Conservation (phyloP, 37 sponge, comb jelly and placozoan genomes). For the Hormiphora californensis region DNA sequence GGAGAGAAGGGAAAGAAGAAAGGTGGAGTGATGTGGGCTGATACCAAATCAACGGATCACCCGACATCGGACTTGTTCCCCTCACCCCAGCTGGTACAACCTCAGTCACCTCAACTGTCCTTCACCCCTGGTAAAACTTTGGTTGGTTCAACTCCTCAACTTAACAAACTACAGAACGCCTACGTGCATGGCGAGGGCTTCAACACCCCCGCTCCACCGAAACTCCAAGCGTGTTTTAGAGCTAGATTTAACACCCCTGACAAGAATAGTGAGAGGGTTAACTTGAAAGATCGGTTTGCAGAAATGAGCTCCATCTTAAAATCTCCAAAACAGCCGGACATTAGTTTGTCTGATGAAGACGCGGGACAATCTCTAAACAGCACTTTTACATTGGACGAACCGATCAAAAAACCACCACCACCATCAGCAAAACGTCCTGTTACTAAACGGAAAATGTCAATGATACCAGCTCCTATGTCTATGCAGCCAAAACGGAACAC, state of each 20-base stretch:
- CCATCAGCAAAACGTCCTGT: not conserved
- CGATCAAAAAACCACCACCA: not conserved
- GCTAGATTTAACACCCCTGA: not conserved
- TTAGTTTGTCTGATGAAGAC: not conserved
- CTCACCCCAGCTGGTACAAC: slow-evolving; percentile 50
- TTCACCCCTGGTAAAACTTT: slow-evolving; percentile 25
- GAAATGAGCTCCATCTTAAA: too few relatives aligned
- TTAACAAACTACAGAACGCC: slow-evolving; percentile 25
- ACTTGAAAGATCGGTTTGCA: slow-evolving; percentile 11
- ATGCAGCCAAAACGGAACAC: too few relatives aligned
- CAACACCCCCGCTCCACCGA: slow-evolving; percentile 1
- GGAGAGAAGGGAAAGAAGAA: not conserved
- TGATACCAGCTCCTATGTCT: not conserved
- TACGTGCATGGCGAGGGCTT: slow-evolving; percentile 13
- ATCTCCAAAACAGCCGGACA: too few relatives aligned
- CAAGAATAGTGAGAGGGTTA: not conserved
- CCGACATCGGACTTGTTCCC: slow-evolving; percentile 40
- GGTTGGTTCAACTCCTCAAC: slow-evolving; percentile 43
- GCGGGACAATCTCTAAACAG: slow-evolving; percentile 3
- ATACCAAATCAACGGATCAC: not conserved
- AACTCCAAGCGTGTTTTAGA: slow-evolving; percentile 28
- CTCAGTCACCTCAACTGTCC: slow-evolving; percentile 13
- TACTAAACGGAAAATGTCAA: slow-evolving; percentile 26
- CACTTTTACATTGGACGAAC: slow-evolving; percentile 39
- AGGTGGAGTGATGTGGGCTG: slow-evolving; percentile 30